Conservation (phyloP, 2,797 vertebrate genomes). For the Channallabes apus region DNA sequence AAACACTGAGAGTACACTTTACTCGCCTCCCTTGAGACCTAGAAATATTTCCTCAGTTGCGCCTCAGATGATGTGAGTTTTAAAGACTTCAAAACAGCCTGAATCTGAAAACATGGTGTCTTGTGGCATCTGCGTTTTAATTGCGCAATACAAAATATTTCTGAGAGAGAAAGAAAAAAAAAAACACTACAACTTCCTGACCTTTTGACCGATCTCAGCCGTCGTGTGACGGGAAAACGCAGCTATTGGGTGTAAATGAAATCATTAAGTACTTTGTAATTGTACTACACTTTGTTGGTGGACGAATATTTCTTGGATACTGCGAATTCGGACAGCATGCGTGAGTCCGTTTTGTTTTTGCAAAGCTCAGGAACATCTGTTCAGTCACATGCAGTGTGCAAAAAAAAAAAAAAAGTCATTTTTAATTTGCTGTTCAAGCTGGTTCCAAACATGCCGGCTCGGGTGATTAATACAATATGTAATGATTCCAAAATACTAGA, state of each 20-base stretch:
- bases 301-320: constrained; percentile 8
- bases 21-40: constrained; percentile 2
- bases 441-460: constrained; percentile 33
- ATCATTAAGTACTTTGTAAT: constrained; percentile 20
- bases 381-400: constrained; percentile 32
- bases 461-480: constrained; percentile 15
- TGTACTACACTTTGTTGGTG: neutral
- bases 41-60: constrained; percentile 34
- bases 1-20: constrained; percentile 33
- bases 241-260: constrained; percentile 4
- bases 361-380: constrained; percentile 46
- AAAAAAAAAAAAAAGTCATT: constrained; percentile 9
- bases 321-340: constrained; percentile 28
- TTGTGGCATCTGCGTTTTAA: constrained; percentile 27
- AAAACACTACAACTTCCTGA: constrained; percentile 43
- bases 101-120: constrained; percentile 1
- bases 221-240: neutral
- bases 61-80: constrained; percentile 29
- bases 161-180: neutral
- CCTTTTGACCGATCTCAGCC: constrained; percentile 1
- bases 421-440: constrained; percentile 39
- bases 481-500: neutral
- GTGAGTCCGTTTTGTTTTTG: constrained; percentile 46
- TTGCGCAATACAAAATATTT: constrained; percentile 47
- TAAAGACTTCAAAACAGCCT: neutral